Base-by-base conservation (phyloP, 2,888 invertebrate species). In the Octodonta nipae region DNA sequence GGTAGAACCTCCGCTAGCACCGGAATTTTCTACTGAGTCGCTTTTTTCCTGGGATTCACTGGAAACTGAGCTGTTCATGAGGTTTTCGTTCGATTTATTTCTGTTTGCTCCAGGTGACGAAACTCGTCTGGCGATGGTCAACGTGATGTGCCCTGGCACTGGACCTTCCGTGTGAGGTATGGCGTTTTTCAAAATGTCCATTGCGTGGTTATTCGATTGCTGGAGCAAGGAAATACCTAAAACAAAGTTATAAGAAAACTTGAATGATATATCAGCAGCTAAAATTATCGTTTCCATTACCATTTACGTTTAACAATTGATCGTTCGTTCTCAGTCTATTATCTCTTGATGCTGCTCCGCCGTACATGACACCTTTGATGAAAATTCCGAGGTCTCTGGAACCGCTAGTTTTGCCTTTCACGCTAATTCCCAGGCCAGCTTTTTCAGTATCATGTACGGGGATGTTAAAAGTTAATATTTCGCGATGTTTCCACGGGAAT, bases 391-490 rank as follows among this genome's bases (percentile, higher is more conserved):
- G 65, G 61, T 95, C 95, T 37, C 44, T 46, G 13, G 52, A 44
- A 25, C 56, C 46, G 72, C 72, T 51, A 67, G 76, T 47, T 48
- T 93, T 93, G 13, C 95, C 96, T 61, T 98, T 98, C n/a, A 98
- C 93, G 56, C 91, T 92, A 35, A 98, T 89, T 30, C 87, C 96
- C 1, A 96, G 70, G 0, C 96, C 96, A 2, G 96, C 95, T 53
- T 93, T 92, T 55, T 95, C 93, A 0, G 93, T 85, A 58, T 95
- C 95, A 55, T 93, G 89, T 1, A 96, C 85, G 2, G 95, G 91
- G 49, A 98, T 92, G 54, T 93, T 87, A 43, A 96, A 71, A 2
- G 85, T 82, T 5, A 95, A 66, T 41, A 91, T 79, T 55, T 92
- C 82, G 16, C 86, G 72, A 53, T 89, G 86, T 45, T 85, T 79